Evolutionary conservation across 2,888 invertebrate genomes (phyloP).

Genomic region (Nomada goodeniana): DNA sequence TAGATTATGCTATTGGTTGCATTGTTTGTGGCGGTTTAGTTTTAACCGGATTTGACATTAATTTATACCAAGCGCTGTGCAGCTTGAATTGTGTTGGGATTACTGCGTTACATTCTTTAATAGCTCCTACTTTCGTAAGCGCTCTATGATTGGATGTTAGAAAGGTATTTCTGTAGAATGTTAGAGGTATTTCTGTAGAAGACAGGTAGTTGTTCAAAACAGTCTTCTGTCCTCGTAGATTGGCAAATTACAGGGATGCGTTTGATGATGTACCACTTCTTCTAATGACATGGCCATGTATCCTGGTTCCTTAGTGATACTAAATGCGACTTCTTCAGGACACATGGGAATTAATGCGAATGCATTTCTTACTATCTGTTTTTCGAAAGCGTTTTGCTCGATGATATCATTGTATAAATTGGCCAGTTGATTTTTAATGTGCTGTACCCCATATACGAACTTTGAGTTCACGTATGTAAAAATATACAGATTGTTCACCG

Average conservation of each 20-base stretch:
- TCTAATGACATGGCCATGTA: background rate
- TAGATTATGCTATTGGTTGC: no score
- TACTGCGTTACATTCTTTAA: background rate
- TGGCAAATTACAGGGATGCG: background rate
- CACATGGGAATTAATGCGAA: background rate
- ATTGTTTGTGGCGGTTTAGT: no score
- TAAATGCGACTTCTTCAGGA: background rate
- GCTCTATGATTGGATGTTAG: background rate
- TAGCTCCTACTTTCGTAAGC: rapidly evolving
- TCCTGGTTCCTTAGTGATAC: background rate
- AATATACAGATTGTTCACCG: background rate
- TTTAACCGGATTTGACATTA: no score
- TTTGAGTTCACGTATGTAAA: background rate
- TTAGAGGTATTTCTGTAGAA: background rate
- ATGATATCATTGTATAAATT: background rate
- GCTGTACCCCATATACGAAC: background rate
- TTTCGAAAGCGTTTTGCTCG: background rate
- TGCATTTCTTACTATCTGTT: background rate
- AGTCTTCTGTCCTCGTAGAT: background rate
- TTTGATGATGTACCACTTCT: background rate
- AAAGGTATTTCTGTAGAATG: background rate
- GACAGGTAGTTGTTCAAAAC: background rate
- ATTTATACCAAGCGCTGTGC: background rate
- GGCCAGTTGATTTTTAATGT: background rate
- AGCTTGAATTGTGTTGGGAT: background rate